Conservation (phyloP, 2,888 invertebrate genomes). For the Eupithecia subfuscata region DNA sequence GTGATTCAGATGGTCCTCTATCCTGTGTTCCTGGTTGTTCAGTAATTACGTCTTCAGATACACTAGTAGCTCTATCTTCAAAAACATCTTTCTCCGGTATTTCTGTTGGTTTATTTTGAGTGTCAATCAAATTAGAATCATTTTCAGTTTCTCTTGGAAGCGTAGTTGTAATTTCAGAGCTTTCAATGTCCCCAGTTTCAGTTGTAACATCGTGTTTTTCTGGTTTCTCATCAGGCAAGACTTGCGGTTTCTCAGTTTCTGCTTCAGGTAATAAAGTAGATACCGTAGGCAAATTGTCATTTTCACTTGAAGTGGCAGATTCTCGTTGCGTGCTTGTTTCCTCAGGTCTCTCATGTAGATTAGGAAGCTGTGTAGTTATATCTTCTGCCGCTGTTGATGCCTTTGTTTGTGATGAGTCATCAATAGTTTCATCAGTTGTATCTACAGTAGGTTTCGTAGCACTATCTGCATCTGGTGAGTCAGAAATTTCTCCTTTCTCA, state of each 20-base stretch:
- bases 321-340: constrained; percentile 15
- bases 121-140: constrained; percentile 8
- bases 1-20: constrained; percentile 12
- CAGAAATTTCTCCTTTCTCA: constrained; percentile 40
- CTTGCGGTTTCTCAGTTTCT: constrained; percentile 29
- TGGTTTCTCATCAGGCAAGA: constrained; percentile 9
- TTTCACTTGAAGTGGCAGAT: constrained; percentile 9
- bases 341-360: constrained; percentile 10
- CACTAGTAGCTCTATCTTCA: constrained; percentile 21
- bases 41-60: constrained; percentile 23
- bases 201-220: constrained; percentile 23
- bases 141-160: not conserved
- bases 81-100: constrained; percentile 15
- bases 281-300: constrained; percentile 18
- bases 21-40: constrained; percentile 21
- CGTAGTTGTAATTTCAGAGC: constrained; percentile 10
- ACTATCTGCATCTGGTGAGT: constrained; percentile 17
- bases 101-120: constrained; percentile 16
- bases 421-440: constrained; percentile 10
- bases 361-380: constrained; percentile 1
- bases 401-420: not conserved
- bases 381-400: not conserved
- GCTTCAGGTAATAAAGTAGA: constrained; percentile 19
- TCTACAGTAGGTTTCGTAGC: constrained; percentile 9
- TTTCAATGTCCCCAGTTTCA: constrained; percentile 14